Percentiles rank a stretch among this genome's conserved stretches.
phyloP scores from a whole-genome alignment of 37 sponge, comb jelly and placozoan species.

The Crambe crambe region DNA sequence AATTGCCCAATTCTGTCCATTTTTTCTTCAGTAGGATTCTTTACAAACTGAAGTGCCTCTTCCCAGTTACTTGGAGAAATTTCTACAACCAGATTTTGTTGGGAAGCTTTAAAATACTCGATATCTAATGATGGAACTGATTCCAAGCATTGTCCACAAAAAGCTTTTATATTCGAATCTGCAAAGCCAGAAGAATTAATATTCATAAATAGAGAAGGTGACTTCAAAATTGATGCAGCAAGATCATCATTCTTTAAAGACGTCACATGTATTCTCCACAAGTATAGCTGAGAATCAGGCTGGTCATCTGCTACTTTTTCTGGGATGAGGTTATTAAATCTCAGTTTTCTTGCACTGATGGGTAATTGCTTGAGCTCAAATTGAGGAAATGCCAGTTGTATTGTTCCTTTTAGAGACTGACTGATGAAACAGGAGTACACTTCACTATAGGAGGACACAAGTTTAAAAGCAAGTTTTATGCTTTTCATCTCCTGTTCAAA shows the following conservation, averaged over 20 bases:
- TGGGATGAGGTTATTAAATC: neutral
- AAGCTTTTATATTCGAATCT: neutral
- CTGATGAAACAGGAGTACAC: constrained; percentile 7
- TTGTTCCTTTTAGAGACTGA: neutral
- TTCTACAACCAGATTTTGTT: neutral
- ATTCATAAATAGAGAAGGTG: neutral
- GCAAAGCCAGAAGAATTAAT: too few relatives aligned
- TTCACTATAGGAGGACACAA: constrained; percentile 15
- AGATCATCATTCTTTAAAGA: neutral
- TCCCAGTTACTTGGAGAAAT: neutral
- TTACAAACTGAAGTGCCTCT: neutral
- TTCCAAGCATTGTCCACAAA: too few relatives aligned
- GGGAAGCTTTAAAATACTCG: neutral
- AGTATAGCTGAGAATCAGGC: too few relatives aligned
- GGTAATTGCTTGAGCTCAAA: neutral
- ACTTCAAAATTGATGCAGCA: neutral
- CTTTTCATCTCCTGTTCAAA: constrained; percentile 43
- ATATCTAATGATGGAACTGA: too few relatives aligned
- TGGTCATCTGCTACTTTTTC: too few relatives aligned
- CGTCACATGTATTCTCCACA: neutral
- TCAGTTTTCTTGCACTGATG: constrained; percentile 3
- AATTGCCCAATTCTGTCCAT: neutral
- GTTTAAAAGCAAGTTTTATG: constrained; percentile 17
- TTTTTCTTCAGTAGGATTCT: neutral
- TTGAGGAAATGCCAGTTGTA: constrained; percentile 20